A percentile compares a stretch with the other conserved stretches of the same genome.
phyloP scores from a whole-genome alignment of 1,140 invertebrate species.

The Drosophila kohkoa region DNA sequence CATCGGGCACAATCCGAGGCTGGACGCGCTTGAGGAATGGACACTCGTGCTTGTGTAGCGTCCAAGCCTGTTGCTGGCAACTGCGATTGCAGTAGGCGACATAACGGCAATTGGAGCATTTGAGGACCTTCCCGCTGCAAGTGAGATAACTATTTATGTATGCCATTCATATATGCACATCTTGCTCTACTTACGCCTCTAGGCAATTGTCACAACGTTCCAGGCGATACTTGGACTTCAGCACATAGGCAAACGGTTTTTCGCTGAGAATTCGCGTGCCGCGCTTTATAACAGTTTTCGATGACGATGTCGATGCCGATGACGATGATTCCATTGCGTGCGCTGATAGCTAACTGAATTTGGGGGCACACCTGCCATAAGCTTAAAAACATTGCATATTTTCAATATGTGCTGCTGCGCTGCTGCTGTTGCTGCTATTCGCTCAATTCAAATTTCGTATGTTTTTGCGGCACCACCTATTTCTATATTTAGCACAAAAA shows the following conservation, averaged over 20 bases:
- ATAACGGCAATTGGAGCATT: slow-evolving; percentile 92
- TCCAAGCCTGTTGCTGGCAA: slow-evolving; percentile 92
- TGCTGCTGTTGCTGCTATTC: slow-evolving; percentile 1
- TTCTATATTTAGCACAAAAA: slow-evolving; percentile 62
- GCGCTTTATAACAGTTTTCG: slow-evolving; percentile 54
- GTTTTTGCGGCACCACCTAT: slow-evolving; percentile 73
- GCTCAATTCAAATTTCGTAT: slow-evolving; percentile 55
- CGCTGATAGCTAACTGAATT: slow-evolving; percentile 27
- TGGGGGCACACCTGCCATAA: slow-evolving; percentile 47
- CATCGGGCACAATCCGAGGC: slow-evolving; percentile 90
- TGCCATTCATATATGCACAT: background rate
- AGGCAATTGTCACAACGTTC: slow-evolving; percentile 88
- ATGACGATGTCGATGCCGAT: slow-evolving; percentile 12
- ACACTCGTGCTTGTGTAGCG: slow-evolving; percentile 92
- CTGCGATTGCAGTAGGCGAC: slow-evolving; percentile 91
- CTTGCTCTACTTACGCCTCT: slow-evolving; percentile 85
- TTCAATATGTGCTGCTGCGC: slow-evolving; percentile 21
- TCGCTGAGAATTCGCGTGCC: slow-evolving; percentile 86
- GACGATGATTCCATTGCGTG: slow-evolving; percentile 46
- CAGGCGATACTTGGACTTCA: slow-evolving; percentile 86
- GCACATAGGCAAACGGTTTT: slow-evolving; percentile 87
- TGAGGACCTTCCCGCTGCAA: slow-evolving; percentile 88
- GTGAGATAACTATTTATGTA: background rate
- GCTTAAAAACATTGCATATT: slow-evolving; percentile 70
- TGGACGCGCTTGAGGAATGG: slow-evolving; percentile 88